Conservation (phyloP, 2,888 invertebrate species). For the Drosophila formosana region DNA sequence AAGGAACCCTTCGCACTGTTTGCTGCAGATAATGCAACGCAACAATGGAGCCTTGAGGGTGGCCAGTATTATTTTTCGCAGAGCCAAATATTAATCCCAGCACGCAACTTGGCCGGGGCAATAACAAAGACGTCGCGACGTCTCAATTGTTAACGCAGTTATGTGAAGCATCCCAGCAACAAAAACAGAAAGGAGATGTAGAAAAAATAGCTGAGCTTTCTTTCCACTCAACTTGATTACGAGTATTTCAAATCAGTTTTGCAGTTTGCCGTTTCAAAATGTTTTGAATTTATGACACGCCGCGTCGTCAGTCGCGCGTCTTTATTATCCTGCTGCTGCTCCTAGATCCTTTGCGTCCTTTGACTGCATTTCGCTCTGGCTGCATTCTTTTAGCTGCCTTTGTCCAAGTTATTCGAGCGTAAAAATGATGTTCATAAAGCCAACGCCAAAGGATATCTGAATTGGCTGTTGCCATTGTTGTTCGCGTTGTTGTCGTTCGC, state of each 20-base stretch:
- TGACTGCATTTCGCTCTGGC: constrained; percentile 1
- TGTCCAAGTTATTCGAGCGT: constrained; percentile 67
- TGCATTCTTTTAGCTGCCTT: constrained; percentile 61
- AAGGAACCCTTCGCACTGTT: too few species aligned
- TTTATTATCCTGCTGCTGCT: constrained; percentile 47
- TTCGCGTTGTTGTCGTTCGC: constrained; percentile 12
- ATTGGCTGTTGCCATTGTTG: constrained; percentile 38
- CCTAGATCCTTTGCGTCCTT: neutral
- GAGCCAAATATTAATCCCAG: constrained; percentile 38
- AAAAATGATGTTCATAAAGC: constrained; percentile 69
- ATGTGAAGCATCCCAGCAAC: neutral
- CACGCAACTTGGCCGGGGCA: constrained; percentile 25
- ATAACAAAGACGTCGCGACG: constrained; percentile 63
- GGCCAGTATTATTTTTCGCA: neutral
- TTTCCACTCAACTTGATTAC: constrained; percentile 61
- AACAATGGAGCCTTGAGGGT: neutral
- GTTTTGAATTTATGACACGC: constrained; percentile 74
- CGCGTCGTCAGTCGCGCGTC: constrained; percentile 48
- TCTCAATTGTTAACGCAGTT: constrained; percentile 63
- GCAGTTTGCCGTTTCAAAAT: constrained; percentile 49
- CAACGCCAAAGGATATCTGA: constrained; percentile 62
- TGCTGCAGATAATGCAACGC: constrained; percentile 11
- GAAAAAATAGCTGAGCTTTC: constrained; percentile 13
- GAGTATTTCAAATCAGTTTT: constrained; percentile 68
- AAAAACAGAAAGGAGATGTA: neutral